phyloP scores from a whole-genome alignment of 2,113 vertebrate species.

The Atherinomorus stipes region DNA sequence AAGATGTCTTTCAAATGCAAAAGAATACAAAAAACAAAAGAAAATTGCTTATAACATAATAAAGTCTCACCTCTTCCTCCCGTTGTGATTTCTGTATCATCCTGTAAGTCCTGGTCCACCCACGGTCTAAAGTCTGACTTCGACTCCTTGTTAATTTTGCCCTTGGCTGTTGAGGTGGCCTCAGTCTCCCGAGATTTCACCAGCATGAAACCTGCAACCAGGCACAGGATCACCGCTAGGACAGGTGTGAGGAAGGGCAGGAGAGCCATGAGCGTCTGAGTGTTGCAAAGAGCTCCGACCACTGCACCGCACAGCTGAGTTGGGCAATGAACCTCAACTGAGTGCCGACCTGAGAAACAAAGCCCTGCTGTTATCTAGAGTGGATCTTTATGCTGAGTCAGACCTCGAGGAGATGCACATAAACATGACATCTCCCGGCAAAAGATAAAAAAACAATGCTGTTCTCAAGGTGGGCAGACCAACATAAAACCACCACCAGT shows the following conservation, averaged over 20 bases:
- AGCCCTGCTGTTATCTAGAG: constrained; percentile 1
- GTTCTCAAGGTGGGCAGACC: background rate
- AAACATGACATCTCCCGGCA: background rate
- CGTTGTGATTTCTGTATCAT: constrained; percentile 78
- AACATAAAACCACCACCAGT: background rate
- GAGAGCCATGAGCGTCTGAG: constrained; percentile 78
- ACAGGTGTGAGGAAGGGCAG: constrained; percentile 87
- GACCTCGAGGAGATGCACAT: background rate
- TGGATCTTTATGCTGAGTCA: constrained; percentile 2
- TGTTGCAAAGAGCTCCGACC: background rate
- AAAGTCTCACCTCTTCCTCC: constrained; percentile 77
- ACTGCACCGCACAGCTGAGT: background rate
- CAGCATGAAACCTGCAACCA: constrained; percentile 84
- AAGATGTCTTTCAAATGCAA: too few species aligned
- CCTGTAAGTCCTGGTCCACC: constrained; percentile 90
- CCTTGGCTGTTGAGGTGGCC: constrained; percentile 26
- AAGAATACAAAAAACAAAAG: background rate
- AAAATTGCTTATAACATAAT: background rate
- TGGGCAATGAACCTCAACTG: background rate
- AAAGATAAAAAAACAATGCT: background rate
- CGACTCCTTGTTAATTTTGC: background rate
- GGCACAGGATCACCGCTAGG: constrained; percentile 85
- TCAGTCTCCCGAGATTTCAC: constrained; percentile 62
- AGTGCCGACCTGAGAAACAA: constrained; percentile 2
- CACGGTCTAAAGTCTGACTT: constrained; percentile 75